A percentile compares a stretch with the other conserved stretches of the same genome.
These are phyloP conservation scores for Eulimnadia texana DNA, from an alignment of 1,140 invertebrate genomes.

Conservation along the genomic window DNA sequence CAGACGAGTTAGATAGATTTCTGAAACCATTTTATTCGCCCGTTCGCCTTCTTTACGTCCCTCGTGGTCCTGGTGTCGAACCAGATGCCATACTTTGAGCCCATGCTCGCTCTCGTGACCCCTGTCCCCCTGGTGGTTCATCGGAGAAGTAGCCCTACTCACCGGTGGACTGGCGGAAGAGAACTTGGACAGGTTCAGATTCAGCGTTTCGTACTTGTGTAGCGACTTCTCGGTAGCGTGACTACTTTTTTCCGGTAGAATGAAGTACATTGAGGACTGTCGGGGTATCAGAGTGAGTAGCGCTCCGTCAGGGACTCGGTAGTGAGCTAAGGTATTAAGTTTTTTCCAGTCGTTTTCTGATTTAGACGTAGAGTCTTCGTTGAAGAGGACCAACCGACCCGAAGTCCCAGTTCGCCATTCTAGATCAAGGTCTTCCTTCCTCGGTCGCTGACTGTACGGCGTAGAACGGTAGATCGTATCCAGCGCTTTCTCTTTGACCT, in stretches of 20 bases:
- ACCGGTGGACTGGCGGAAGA: conserved; percentile 77
- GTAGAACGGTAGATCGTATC: conserved; percentile 94
- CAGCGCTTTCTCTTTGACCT: conserved; percentile 94
- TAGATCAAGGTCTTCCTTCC: conserved; percentile 89
- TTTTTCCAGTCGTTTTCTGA: conserved; percentile 93
- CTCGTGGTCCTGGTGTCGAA: conserved; percentile 88
- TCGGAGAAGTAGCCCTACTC: conserved; percentile 69
- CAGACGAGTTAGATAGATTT: conserved; percentile 95
- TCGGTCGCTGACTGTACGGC: conserved; percentile 85
- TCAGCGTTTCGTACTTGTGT: conserved; percentile 68
- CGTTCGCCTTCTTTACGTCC: conserved; percentile 88
- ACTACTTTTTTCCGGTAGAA: conserved; percentile 64
- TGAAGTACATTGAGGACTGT: conserved; percentile 92
- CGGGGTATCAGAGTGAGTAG: conserved; percentile 87
- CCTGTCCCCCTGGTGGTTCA: conserved; percentile 48
- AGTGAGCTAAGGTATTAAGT: conserved; percentile 92
- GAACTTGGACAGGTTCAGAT: conserved; percentile 73
- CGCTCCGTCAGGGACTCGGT: conserved; percentile 87
- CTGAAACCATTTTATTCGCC: conserved; percentile 98
- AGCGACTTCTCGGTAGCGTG: conserved; percentile 56
- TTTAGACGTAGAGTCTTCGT: conserved; percentile 93
- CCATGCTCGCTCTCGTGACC: conserved; percentile 41
- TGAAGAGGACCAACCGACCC: conserved; percentile 68
- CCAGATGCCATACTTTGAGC: conserved; percentile 66
- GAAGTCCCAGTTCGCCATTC: conserved; percentile 81